Base-by-base conservation (phyloP, 92 coral and sea anemone genomes). In the Epizoanthus fatuus region DNA sequence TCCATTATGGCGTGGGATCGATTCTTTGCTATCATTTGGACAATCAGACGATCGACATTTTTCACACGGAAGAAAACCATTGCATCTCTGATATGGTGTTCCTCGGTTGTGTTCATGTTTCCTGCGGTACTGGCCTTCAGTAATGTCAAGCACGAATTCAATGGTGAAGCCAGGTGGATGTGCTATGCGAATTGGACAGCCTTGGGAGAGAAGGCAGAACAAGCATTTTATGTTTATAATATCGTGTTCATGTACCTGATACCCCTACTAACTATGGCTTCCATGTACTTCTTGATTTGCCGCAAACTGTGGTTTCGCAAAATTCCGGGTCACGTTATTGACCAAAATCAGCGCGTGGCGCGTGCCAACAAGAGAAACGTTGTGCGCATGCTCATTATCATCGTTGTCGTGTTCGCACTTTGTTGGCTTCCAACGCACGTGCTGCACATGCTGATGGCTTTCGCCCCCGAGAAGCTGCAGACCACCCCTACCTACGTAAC, bases 341-440 rank as follows among this genome's bases (percentile, higher is more conserved):
- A 77, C 70, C 65, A 59, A 60, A 77, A 77, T 42, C 69, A 77
- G 3, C 82, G 82, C 14, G 82, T 77, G 25, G 82, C 70, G 15
- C 82, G 49, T 59, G 82, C 82, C 52, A 77, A 62, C 57, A 77
- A 77, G 40, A 77, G 20, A 45, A 60, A 62, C 54, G 82, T 77
- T 42, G 58, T 77, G 13, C 82, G 82, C 69, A 77, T 77, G 82
- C 82, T 77, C 69, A 77, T 77, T 17, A 60, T 17, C 57, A 77
- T 77, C 3, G 82, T 77, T 20, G 82, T 22, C 0, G 69, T 59
- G 2, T 77, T 77, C 47, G 82, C 82, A 42, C 55, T 77, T 60
- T 77, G 82, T 62, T 77, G 82, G 82, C 70, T 77, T 19, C 82
- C 82, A 60, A 37, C 82, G 42, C 70, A 77, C 42, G 82, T 77